Percentiles rank a stretch among this genome's conserved stretches.
Evolutionary conservation across 2,888 invertebrate genomes (phyloP).

Genomic region (Mallateleia sp.): DNA sequence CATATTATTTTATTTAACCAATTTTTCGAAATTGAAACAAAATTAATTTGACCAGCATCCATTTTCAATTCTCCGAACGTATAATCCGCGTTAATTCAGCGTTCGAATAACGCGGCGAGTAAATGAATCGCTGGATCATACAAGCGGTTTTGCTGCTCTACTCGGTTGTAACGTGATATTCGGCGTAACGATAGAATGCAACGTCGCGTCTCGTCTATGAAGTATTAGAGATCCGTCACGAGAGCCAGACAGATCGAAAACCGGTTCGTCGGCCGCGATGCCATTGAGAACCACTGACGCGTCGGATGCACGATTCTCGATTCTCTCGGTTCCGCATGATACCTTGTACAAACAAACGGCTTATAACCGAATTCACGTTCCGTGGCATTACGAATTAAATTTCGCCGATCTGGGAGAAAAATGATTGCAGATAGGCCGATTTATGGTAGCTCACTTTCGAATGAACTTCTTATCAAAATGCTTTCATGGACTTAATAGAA

Average conservation of each 20-base stretch:
- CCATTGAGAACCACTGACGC: slow-evolving; percentile 59
- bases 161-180: slow-evolving; percentile 78
- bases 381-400: background rate
- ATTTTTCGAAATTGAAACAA: no score
- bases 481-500: no score
- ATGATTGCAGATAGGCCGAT: no score
- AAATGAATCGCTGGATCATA: slow-evolving; percentile 33
- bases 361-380: slow-evolving; percentile 13
- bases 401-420: background rate
- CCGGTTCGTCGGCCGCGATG: slow-evolving; percentile 65
- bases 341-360: slow-evolving; percentile 20
- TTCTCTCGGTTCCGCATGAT: slow-evolving; percentile 48
- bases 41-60: no score
- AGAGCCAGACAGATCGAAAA: slow-evolving; percentile 63
- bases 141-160: slow-evolving; percentile 67
- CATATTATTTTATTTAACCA: no score
- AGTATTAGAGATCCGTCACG: slow-evolving; percentile 72
- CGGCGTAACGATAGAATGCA: slow-evolving; percentile 48
- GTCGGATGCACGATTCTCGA: slow-evolving; percentile 55
- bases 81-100: no score
- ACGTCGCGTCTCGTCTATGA: slow-evolving; percentile 66
- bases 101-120: no score
- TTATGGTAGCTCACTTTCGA: no score
- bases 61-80: no score
- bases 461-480: no score